phyloP scores from a whole-genome alignment of 2,888 invertebrate genomes.

The Rambutsinella grinnellia region DNA sequence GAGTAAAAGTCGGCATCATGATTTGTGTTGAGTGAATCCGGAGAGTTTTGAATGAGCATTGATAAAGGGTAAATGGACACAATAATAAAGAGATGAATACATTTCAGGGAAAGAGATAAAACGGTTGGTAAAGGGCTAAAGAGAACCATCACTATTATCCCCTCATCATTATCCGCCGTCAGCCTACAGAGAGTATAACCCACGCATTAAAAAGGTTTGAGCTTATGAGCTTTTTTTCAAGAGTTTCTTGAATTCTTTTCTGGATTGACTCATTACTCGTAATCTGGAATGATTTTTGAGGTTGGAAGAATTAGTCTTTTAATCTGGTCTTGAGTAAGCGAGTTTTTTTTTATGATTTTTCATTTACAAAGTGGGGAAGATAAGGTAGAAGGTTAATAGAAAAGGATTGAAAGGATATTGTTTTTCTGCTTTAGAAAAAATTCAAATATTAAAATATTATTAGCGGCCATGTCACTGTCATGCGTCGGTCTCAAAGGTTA shows the following conservation, averaged over 20 bases:
- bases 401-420: background rate
- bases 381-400: no score
- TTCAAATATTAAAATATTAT: background rate
- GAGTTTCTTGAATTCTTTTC: conserved; percentile 31
- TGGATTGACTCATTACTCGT: conserved; percentile 53
- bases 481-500: conserved; percentile 3
- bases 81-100: conserved; percentile 20
- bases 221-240: conserved; percentile 10
- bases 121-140: conserved; percentile 15
- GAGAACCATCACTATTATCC: conserved; percentile 13
- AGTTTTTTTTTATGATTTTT: no score
- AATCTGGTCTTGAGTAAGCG: no score
- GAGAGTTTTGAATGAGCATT: background rate
- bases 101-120: conserved; percentile 9
- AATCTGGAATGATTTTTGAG: conserved; percentile 41
- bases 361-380: no score
- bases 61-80: conserved; percentile 4
- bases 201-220: conserved; percentile 5
- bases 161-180: conserved; percentile 7
- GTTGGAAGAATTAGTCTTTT: background rate
- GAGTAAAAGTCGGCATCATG: background rate
- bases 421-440: background rate
- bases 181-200: conserved; percentile 19
- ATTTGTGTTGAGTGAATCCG: background rate
- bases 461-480: background rate